Base-by-base conservation (phyloP, 1,140 invertebrate genomes). In the Meloidogyne exigua region DNA sequence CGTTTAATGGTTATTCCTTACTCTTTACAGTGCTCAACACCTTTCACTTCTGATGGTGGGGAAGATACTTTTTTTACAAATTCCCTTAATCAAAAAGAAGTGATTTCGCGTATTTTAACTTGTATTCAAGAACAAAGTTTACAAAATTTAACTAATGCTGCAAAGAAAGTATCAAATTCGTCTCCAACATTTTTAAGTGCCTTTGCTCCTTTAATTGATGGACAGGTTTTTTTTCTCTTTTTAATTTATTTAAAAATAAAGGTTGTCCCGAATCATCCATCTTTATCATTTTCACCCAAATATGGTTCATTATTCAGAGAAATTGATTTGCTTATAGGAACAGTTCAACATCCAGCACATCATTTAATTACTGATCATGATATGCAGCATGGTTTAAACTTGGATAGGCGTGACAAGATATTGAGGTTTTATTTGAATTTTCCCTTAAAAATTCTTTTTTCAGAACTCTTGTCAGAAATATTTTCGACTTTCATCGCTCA, bases 331-430 rank as follows among this genome's bases (percentile, higher is more conserved):
- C 91, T 98, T 90, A 91, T 96, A 72, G 95, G 96, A 3, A 93
- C 96, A 15, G 94, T 93, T 5, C 92, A 94, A 86, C 92, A 94
- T 79, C 95, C 96, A 88, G 93, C 93, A 76, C 93, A 93, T 84
- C 92, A 94, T 83, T 90, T 93, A 42, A 92, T 98, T 83, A 94
- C 93, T 79, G 93, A 93, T 0, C 92, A 93, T 69, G 95, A 98
- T 84, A 92, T 95, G 18, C 92, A 93, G 83, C 93, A 94, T 83
- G 96, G 96, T 25, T 94, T 98, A 21, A 72, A 79, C 84, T 93
- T 95, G 84, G 92, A 93, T 64, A 92, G 93, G 83, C 90, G 93
- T 76, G 91, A 95, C 76, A 85, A 81, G 75, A 82, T 87, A 9
- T 71, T 88, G 23, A 74, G 85, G 76, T 86, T 39, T 13, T n/a